Percentiles rank a stretch among this genome's conserved stretches.
phyloP scores from a whole-genome alignment of 2,113 vertebrate genomes.

The Gymnorhina tibicen region DNA sequence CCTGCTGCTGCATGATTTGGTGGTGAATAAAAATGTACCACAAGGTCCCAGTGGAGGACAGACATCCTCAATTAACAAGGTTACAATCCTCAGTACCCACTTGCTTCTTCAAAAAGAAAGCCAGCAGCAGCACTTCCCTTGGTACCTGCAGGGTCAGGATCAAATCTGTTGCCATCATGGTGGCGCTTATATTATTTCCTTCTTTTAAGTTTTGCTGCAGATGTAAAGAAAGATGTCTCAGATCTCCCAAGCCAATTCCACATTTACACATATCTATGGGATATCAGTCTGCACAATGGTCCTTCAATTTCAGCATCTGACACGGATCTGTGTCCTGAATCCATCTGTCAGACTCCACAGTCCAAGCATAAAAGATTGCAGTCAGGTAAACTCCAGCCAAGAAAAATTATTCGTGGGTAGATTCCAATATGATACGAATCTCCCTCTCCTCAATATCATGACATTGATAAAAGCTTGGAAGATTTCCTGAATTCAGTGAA shows the following conservation, averaged over 20 bases:
- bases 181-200: background rate
- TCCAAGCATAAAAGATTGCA: background rate
- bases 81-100: background rate
- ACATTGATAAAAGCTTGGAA: background rate
- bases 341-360: background rate
- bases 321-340: background rate
- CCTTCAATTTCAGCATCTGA: background rate
- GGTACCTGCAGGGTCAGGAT: background rate
- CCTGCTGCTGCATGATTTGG: background rate
- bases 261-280: background rate
- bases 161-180: background rate
- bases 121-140: background rate
- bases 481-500: background rate
- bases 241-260: background rate
- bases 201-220: background rate
- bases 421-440: background rate
- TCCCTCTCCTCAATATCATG: background rate
- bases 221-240: background rate
- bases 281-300: background rate
- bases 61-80: background rate
- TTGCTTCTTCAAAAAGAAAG: background rate
- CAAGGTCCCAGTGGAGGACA: background rate
- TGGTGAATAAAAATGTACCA: background rate
- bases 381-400: background rate
- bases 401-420: background rate